Evolutionary conservation across 2,797 vertebrate genomes (phyloP).

Genomic region (Eutrigla gurnardus): DNA sequence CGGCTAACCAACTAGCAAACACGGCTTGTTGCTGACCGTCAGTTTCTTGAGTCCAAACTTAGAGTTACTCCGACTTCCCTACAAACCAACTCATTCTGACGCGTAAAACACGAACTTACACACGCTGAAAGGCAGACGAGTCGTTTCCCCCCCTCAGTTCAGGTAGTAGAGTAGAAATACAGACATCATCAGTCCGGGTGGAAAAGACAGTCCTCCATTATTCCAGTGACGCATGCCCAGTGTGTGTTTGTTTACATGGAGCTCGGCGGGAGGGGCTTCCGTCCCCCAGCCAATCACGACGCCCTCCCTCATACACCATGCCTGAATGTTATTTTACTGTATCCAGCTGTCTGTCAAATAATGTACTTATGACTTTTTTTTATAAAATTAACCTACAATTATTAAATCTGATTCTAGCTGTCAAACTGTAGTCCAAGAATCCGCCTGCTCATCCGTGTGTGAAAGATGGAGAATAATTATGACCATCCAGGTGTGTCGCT

Average conservation of each 20-base stretch:
- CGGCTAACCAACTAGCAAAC: constrained; percentile 69
- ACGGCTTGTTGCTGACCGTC: constrained; percentile 54
- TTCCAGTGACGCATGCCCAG: constrained; percentile 82
- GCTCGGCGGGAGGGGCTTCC: constrained; percentile 51
- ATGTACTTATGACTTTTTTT: no score
- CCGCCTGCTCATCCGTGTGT: no score
- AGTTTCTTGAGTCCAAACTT: constrained; percentile 46
- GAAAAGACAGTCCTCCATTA: constrained; percentile 84
- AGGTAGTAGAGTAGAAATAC: constrained; percentile 55
- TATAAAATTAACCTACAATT: no score
- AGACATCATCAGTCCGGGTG: constrained; percentile 65
- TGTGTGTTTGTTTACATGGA: constrained; percentile 83
- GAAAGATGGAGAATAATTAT: no score
- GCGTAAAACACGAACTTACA: constrained; percentile 69
- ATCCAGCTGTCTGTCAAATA: no score
- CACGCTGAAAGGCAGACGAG: constrained; percentile 27
- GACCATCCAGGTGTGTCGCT: no score
- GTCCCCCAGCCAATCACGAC: constrained; percentile 52
- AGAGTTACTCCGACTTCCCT: neutral
- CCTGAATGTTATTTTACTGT: neutral
- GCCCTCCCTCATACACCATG: neutral
- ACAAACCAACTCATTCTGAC: neutral
- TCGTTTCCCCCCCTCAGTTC: constrained; percentile 32
- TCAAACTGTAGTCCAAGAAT: no score
- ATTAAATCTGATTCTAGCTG: no score